Evolutionary conservation across 2,888 invertebrate species (phyloP), one percentile per base, ranked within the genome.

Genomic region (Hypomecis punctinalis): DNA sequence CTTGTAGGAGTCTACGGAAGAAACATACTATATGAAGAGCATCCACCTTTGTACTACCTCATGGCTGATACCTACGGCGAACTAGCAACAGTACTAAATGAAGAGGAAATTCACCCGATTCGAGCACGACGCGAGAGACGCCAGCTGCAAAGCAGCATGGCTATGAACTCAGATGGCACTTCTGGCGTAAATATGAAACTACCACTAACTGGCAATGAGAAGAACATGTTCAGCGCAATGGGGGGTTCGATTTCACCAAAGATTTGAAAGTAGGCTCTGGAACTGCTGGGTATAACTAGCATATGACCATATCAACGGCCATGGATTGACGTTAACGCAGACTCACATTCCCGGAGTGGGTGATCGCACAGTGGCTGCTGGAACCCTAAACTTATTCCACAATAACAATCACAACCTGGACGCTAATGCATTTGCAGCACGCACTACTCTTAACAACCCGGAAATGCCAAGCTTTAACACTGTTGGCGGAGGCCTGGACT

Each of bases 381-480:
- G 78, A 0, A 76, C 72, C 7, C 55, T 84, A 6, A 84, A 79
- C 45, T 65, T 87, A 5, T 61, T 85, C 62, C 68, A 81, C 53
- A 81, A 78, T 13, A 69, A 73, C 1, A 71, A 77, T 61, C 84
- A 86, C 57, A 77, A 81, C 10, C 52, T 88, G 10, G 77, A 73
- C 42, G 85, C 84, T 0, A 86, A 85, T 33, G 88, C 86, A 0
- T 88, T 86, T 70, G 52, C 80, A 33, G 79, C 83, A 6, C 81
- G 77, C 61, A 86, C 74, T 46, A 80, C 83, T 76, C 86, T 86
- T 0, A 75, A 71, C 8, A 76, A 79, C 2, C 77, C 80, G 2
- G 70, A 75, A 0, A 69, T 81, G 0, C 85, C 88, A 4, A 81
- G 83, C 73, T 87, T 86, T 74, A 84, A 83, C 70, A 87, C 86